Base-by-base conservation (phyloP, 2,888 invertebrate genomes). In the Subacronicta megacephala region DNA sequence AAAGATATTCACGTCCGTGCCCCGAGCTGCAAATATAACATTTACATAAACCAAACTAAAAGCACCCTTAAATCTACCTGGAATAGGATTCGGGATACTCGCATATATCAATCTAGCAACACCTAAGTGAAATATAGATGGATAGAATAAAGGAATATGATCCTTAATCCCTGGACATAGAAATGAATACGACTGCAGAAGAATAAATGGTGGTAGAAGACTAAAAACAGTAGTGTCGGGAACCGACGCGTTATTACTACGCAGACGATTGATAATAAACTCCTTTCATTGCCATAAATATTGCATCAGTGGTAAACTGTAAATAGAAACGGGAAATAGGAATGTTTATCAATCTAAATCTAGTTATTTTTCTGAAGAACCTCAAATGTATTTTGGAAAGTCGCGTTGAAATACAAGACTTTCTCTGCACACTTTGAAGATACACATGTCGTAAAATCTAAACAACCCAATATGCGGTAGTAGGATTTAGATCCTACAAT, bases 1-100 rank as follows among this genome's bases (percentile, higher is more conserved):
- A 88, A 87, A 88, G 91, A 93, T 93, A 93, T 87, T 85, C 88
- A 83, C 80, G 83, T 85, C 84, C 89, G 85, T 85, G 87, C 83
- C 83, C 45, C 51, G 26, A 61, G 71, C 71, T 52, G 43, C 58
- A 50, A 57, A 56, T 59, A 53, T 65, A 62, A 42, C 23, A 55
- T 33, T 38, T 52, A 58, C 38, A 47, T 42, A 35, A 31, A 26
- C n/a, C 44, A 69, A 47, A 61, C 51, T 17, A 82, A 75, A 75
- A 64, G 55, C 61, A 56, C 49, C 75, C 62, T 69, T 82, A 80
- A 76, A 41, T 55, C 16, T 43, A 56, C 36, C 20, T 9, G 29
- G 12, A 47, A 26, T 63, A 68, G 47, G 50, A 54, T 57, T 45
- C 36, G 58, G 65, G 68, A 72, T 77, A 75, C 18, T 29, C 23